Percentiles rank a stretch among this genome's conserved stretches.
Evolutionary conservation across 2,797 vertebrate genomes (phyloP).

Genomic region (Coregonus sp.): DNA sequence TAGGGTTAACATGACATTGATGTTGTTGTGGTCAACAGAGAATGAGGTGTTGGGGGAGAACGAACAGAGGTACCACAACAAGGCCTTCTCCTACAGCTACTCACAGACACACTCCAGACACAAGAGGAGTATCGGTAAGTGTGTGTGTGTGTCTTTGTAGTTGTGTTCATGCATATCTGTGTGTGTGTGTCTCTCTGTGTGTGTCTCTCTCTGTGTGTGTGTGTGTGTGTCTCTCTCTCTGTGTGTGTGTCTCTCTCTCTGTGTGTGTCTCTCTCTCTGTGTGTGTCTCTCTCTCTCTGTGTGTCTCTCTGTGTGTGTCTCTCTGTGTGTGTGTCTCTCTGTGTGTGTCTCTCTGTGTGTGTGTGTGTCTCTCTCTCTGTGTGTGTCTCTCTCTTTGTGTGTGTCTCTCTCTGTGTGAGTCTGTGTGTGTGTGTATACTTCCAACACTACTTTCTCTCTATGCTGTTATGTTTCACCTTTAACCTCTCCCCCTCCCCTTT

Average conservation of each 20-base stretch:
- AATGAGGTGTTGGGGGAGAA: slow-evolving; percentile 83
- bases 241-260: too few relatives aligned
- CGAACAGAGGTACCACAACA: slow-evolving; percentile 79
- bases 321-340: too few relatives aligned
- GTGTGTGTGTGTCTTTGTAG: neutral
- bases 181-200: neutral
- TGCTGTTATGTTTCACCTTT: neutral
- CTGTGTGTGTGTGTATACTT: neutral
- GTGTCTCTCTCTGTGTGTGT: too few relatives aligned
- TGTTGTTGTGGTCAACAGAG: slow-evolving; percentile 38
- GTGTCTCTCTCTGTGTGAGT: neutral
- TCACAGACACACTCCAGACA: slow-evolving; percentile 81
- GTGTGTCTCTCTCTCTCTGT: too few relatives aligned
- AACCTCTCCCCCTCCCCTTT: slow-evolving; percentile 1
- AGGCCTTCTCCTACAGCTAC: slow-evolving; percentile 78
- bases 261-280: too few relatives aligned
- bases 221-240: too few relatives aligned
- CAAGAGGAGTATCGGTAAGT: slow-evolving; percentile 88
- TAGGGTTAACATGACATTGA: too few relatives aligned
- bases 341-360: too few relatives aligned
- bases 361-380: neutral
- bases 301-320: too few relatives aligned
- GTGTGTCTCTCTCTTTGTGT: neutral
- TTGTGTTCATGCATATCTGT: neutral
- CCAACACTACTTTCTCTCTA: neutral